Conservation (phyloP, 2,888 invertebrate species). For the Stomorhina lunata region DNA sequence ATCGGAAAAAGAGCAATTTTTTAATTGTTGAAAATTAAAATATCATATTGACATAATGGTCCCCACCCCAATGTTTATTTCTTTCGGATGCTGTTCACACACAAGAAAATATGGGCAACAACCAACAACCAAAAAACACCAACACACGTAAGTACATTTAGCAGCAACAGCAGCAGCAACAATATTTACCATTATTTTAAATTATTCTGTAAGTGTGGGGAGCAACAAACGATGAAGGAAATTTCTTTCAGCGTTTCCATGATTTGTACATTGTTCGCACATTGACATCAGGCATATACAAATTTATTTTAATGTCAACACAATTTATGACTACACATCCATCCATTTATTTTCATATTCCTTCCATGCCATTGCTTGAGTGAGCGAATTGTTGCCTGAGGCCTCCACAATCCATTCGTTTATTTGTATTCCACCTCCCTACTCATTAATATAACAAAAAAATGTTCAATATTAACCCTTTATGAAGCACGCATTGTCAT, state of each 20-base stretch:
- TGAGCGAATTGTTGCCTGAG: constrained; percentile 15
- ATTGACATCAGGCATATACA: constrained; percentile 63
- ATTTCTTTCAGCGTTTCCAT: constrained; percentile 63
- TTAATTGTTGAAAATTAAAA: constrained; percentile 65
- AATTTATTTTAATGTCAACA: constrained; percentile 66
- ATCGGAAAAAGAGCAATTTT: constrained; percentile 44
- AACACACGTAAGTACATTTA: too few relatives aligned
- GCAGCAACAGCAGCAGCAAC: constrained; percentile 2
- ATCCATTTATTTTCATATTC: constrained; percentile 28
- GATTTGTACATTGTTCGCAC: constrained; percentile 64
- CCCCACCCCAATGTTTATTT: constrained; percentile 45
- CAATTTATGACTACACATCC: constrained; percentile 61
- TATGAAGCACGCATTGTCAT: not conserved
- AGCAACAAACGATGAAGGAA: constrained; percentile 40
- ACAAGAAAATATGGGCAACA: not conserved
- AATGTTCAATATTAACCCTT: constrained; percentile 32
- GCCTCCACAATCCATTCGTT: constrained; percentile 47
- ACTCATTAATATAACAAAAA: not conserved
- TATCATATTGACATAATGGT: constrained; percentile 63
- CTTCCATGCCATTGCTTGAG: not conserved
- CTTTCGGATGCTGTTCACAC: not conserved
- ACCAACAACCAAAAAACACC: not conserved
- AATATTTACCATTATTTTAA: constrained; percentile 25
- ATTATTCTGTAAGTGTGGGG: constrained; percentile 47
- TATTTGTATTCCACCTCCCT: constrained; percentile 27